Evolutionary conservation across 2,888 invertebrate species (phyloP), one percentile per base, ranked within the genome.

Genomic region (Sesia apiformis): DNA sequence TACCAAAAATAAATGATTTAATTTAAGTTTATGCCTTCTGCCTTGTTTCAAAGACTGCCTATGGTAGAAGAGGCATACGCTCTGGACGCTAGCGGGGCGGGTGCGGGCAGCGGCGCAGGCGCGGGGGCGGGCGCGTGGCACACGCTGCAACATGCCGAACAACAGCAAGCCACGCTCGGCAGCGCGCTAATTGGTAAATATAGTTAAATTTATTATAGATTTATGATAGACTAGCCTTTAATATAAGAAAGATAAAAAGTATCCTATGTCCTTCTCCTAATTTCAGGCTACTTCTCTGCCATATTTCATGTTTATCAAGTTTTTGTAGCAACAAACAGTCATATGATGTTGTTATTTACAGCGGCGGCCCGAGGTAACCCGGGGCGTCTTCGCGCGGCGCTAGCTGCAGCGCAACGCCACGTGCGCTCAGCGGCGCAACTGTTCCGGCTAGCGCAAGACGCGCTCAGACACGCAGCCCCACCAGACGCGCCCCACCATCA

Each of bases 391-490:
- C 91, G 94, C 4, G 93, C 93, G 0, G 95, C 96, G 6, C 82
- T 96, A 52, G 95, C 94, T 67, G 94, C 95, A 38, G 94, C 95
- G 5, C 94, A 94, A 77, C 86, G 93, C 40, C 95, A 96, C 90
- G 95, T 96, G 64, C 95, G 96, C 66, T 95, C 94, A 63, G 95
- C 95, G 4, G 94, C 95, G 53, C 95, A 95, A 83, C 90, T 96
- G 73, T 96, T 96, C 88, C 93, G 95, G 61, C 86, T 96, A 57
- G 96, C 96, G 57, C 95, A 96, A 78, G 96, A 96, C 85, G 95
- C 95, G 58, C 93, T 96, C 80, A 92, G 95, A 7, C 95, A 95
- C 78, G 95, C 95, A 49, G 94, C 94, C 46, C 95, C 95, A 61
- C 87, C 87, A 46, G 92, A 94, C 72, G 94, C 94, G 67, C 93